Base-by-base conservation (phyloP, 2,888 invertebrate genomes). In the Eupeodes luniger region DNA sequence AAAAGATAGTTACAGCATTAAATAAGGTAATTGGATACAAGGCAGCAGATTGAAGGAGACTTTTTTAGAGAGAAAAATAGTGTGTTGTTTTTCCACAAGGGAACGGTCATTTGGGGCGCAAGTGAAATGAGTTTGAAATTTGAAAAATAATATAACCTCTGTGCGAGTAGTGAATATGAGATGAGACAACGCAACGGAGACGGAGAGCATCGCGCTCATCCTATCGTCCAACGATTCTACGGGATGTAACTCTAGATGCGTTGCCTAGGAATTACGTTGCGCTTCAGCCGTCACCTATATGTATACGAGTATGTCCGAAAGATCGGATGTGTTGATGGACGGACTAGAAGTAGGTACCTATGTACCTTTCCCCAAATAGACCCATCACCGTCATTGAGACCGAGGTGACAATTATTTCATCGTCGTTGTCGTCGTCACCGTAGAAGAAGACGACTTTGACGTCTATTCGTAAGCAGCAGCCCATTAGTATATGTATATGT, bases 351-450 rank as follows among this genome's bases (percentile, higher is more conserved):
- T 72, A 64, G 16, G 11, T 27, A 27, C 19, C 19, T 53, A 59
- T n/a, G n/a, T n/a, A n/a, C 87, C 87, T 88, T 81, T 88, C 88
- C 75, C 81, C 88, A 85, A 88, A 85, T 78, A 81, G 84, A 88
- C 84, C 78, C 78, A 78, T 88, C 88, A 67, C 69, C 78, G 84
- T 78, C 81, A 84, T 74, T 78, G 77, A 70, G 70, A 67, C 70
- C 75, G 81, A 81, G 81, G 88, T 88, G 88, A 88, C 84, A 81
- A 85, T 72, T 57, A 76, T 76, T 79, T 51, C 47, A 44, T 57
- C 40, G 10, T 27, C 27, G 27, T 27, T 27, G 27, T 27, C 27
- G 27, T 27, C 27, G 27, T 27, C 27, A 2, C 27, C 27, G 3
- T 34, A 72, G 19, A 67, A 79, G n/a, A 67, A 79, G 53, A 47